Conservation (phyloP, 92 coral and sea anemone species). For the Porites rus region DNA sequence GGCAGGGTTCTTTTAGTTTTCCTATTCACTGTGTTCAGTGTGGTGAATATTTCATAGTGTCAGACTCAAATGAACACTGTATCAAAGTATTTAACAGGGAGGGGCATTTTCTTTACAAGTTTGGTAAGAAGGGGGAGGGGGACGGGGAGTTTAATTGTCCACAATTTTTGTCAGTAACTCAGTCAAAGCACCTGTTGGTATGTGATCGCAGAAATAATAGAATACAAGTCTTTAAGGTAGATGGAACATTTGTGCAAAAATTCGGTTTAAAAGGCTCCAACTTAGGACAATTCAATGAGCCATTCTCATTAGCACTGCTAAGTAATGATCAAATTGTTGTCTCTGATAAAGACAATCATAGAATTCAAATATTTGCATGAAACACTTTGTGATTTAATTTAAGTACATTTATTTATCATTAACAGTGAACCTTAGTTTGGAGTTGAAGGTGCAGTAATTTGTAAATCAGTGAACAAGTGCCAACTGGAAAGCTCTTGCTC, state of each 20-base stretch:
- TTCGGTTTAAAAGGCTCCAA: neutral
- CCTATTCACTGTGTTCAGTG: slow-evolving; percentile 13
- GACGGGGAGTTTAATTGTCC: neutral
- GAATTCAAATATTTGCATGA: neutral
- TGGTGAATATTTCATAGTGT: neutral
- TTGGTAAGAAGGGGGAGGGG: slow-evolving; percentile 7
- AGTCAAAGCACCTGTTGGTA: neutral
- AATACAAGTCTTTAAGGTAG: slow-evolving; percentile 1
- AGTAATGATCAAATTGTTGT: slow-evolving; percentile 9
- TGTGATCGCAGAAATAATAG: slow-evolving; percentile 3
- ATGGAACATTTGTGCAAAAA: neutral
- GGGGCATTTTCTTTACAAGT: neutral
- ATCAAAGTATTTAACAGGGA: neutral
- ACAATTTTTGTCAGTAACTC: neutral
- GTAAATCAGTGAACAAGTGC: too few species aligned
- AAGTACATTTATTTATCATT: too few species aligned
- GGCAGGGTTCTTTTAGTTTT: slow-evolving; percentile 1
- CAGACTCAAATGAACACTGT: neutral
- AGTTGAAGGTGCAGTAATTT: too few species aligned
- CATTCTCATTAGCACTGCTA: neutral
- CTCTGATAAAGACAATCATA: neutral
- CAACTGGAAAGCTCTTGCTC: too few species aligned
- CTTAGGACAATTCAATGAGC: neutral
- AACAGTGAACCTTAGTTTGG: too few species aligned
- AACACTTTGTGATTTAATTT: too few species aligned